phyloP scores from a whole-genome alignment of 2,797 vertebrate species.

The Tiaroga cobitis region DNA sequence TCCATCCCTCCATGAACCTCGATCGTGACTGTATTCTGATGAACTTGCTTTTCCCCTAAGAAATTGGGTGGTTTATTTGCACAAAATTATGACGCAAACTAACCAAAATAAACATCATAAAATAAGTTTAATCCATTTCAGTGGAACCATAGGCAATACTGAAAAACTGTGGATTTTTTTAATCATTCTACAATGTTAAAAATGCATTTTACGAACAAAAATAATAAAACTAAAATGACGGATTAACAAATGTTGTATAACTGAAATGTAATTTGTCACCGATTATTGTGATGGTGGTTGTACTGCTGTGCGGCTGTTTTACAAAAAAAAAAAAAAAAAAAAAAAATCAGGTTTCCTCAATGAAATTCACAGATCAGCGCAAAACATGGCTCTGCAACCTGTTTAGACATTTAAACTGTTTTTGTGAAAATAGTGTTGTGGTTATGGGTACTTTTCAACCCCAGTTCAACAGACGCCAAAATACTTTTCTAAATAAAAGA shows the following conservation, averaged over 20 bases:
- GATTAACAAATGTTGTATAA: neutral
- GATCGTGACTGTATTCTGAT: neutral
- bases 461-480: slow-evolving; percentile 54
- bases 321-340: neutral
- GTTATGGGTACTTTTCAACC: slow-evolving; percentile 48
- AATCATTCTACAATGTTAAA: neutral
- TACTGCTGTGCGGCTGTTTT: neutral
- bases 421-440: slow-evolving; percentile 55
- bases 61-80: slow-evolving; percentile 34
- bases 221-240: neutral
- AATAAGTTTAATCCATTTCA: neutral
- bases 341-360: neutral
- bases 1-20: neutral
- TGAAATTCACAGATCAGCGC: neutral
- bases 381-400: slow-evolving; percentile 6
- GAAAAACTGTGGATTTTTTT: neutral
- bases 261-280: slow-evolving; percentile 6
- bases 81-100: slow-evolving; percentile 33
- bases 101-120: slow-evolving; percentile 30
- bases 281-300: neutral
- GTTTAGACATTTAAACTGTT: neutral
- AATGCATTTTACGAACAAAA: slow-evolving; percentile 1
- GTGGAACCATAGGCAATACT: neutral
- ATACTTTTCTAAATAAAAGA: slow-evolving; percentile 52
- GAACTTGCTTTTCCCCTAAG: slow-evolving; percentile 13